Base-by-base conservation (phyloP, 1,140 invertebrate species). In the Lithobius niger region DNA sequence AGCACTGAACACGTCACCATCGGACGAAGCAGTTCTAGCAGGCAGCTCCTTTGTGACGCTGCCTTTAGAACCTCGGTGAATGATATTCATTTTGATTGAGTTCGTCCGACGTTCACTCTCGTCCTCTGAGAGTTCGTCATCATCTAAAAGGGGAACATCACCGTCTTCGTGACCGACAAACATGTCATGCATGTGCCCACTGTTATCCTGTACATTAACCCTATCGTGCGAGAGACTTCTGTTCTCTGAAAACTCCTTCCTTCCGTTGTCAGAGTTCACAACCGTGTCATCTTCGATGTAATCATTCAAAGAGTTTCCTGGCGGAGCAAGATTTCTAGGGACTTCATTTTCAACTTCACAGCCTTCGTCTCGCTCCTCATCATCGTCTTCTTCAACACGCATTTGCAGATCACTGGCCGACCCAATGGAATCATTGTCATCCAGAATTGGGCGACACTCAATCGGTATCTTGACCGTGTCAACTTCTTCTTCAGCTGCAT, bases 81-180 rank as follows among this genome's bases (percentile, higher is more conserved):
- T 4, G 4, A 13, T 18, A 13, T 4, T 13, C 16, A 13, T 19
- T 19, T 45, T 45, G 4, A 10, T 13, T 13, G 6, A 10, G 6
- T 4, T 45, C 18, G 16, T 45, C 19, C 19, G n/a, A n/a, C n/a
- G n/a, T 26, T 48, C 42, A 27, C 18, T 42, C 31, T 6, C 58
- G 55, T 49, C 40, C 31, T 64, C 62, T 16, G 58, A 60, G n/a
- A 87, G 66, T 64, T 88, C 84, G 66, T 88, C 84, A 60, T 90
- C 85, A 26, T 85, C 71, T 1, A 89, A 66, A 10, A 90, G 66
- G 1, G 86, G 86, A 59, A 79, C 78, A 56, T 86, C 83, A 1
- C 85, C 85, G 61, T 87, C 86, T 54, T 83, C 79, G 69, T 88
- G 84, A 0, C 82, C 83, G 1, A 86, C 78, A 48, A 85, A 76